These are phyloP conservation scores for Limonius californicus DNA, from an alignment of 1,140 invertebrate species.

Conservation along the genomic window DNA sequence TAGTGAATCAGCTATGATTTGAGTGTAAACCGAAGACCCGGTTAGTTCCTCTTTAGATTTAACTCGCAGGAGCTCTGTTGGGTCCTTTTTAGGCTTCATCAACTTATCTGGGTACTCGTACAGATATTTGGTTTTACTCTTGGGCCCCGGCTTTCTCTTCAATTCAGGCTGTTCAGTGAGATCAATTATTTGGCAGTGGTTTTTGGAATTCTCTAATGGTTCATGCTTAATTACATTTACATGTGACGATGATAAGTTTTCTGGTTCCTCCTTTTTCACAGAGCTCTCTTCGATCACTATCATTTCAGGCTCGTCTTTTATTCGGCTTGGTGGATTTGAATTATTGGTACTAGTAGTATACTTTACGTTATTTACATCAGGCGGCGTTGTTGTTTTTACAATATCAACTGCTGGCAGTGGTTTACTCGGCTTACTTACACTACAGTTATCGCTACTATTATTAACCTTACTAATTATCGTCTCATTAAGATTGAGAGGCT, in stretches of 20 bases:
- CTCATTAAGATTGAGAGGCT: conserved; percentile 20
- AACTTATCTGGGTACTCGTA: neutral
- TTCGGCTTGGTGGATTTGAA: neutral
- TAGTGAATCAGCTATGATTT: conserved; percentile 17
- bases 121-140: conserved; percentile 26
- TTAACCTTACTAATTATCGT: conserved; percentile 30
- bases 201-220: neutral
- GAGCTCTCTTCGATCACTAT: neutral
- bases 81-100: neutral
- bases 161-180: conserved; percentile 29
- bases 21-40: conserved; percentile 11
- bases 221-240: neutral
- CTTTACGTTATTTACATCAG: neutral
- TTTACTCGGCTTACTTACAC: conserved; percentile 10
- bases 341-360: neutral
- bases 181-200: conserved; percentile 41
- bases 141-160: conserved; percentile 22
- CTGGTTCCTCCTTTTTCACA: neutral
- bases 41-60: conserved; percentile 17
- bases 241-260: neutral
- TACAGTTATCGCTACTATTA: conserved; percentile 12
- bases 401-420: conserved; percentile 1
- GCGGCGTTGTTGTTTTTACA: conserved; percentile 11
- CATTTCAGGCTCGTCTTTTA: neutral
- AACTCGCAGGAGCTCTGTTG: neutral